phyloP scores from a whole-genome alignment of 2,113 vertebrate genomes.

The Rhipidura dahli region DNA sequence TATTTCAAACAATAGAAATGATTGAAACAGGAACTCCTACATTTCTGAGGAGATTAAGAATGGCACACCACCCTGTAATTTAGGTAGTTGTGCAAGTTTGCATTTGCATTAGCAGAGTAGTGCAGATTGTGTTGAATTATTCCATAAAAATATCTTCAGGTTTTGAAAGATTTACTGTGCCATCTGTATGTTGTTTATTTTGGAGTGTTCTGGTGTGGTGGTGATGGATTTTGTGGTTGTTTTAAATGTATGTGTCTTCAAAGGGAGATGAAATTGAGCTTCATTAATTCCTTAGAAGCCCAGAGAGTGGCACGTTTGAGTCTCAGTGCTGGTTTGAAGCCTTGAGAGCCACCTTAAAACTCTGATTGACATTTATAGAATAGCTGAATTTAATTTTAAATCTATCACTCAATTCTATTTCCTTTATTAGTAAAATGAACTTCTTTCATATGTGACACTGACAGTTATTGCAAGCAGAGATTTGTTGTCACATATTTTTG shows the following conservation, averaged over 20 bases:
- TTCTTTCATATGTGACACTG: neutral
- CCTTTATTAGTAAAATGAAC: slow-evolving; percentile 30
- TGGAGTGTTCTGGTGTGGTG: neutral
- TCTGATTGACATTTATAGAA: slow-evolving; percentile 2
- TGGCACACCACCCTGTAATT: slow-evolving; percentile 64
- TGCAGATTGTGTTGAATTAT: slow-evolving; percentile 5
- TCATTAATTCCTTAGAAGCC: neutral
- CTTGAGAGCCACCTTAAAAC: slow-evolving; percentile 11
- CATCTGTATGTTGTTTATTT: neutral
- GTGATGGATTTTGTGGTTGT: slow-evolving; percentile 6
- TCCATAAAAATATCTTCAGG: neutral
- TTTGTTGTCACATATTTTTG: slow-evolving; percentile 32
- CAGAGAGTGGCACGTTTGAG: neutral
- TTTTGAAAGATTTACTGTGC: neutral
- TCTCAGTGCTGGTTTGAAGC: neutral
- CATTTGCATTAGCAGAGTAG: slow-evolving; percentile 49
- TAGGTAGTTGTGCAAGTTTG: slow-evolving; percentile 41
- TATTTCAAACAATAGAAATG: slow-evolving; percentile 50
- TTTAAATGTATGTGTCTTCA: neutral
- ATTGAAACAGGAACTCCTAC: slow-evolving; percentile 60
- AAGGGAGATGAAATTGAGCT: neutral
- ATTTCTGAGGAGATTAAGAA: slow-evolving; percentile 38
- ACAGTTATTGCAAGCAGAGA: neutral
- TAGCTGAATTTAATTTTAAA: slow-evolving; percentile 20
- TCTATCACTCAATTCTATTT: neutral